Evolutionary conservation across 2,113 vertebrate genomes (phyloP).

Genomic region (Odontesthes bonariensis): DNA sequence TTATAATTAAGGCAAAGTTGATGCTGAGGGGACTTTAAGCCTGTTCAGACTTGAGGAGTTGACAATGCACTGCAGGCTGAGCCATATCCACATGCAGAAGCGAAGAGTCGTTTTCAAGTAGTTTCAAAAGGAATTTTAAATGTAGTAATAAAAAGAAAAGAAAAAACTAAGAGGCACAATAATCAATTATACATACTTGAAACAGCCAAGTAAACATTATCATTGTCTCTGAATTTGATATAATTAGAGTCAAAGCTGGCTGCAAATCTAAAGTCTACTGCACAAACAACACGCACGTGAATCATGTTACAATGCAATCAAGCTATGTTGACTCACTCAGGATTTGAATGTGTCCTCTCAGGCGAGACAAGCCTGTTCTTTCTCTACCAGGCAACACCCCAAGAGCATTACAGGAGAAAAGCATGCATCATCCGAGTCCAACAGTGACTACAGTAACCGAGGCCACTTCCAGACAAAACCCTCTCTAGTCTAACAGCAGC

Average conservation of each 20-base stretch:
- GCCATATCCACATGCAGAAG: not conserved
- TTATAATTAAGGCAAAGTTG: not conserved
- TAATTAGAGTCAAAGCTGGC: constrained; percentile 34
- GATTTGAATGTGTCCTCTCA: constrained; percentile 39
- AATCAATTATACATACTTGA: constrained; percentile 26
- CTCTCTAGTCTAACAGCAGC: constrained; percentile 12
- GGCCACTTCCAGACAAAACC: constrained; percentile 7
- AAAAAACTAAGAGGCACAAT: constrained; percentile 9
- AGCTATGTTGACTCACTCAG: constrained; percentile 36
- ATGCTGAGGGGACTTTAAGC: not conserved
- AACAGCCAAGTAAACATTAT: constrained; percentile 20
- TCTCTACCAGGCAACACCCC: constrained; percentile 9
- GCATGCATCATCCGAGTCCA: not conserved
- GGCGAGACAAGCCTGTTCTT: constrained; percentile 38
- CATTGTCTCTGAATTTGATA: constrained; percentile 32
- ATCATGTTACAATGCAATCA: constrained; percentile 34
- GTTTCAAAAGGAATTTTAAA: not conserved
- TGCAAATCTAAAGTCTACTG: constrained; percentile 37
- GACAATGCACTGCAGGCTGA: not conserved
- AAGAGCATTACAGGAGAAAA: constrained; percentile 10
- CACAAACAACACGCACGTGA: constrained; percentile 39
- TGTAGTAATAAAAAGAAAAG: not conserved
- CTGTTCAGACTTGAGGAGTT: not conserved
- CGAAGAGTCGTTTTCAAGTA: not conserved
- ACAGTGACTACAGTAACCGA: constrained; percentile 1